Evolutionary conservation across 2,113 vertebrate species (phyloP), one percentile per base, ranked within the genome.

Genomic region (Pandion haliaetus): DNA sequence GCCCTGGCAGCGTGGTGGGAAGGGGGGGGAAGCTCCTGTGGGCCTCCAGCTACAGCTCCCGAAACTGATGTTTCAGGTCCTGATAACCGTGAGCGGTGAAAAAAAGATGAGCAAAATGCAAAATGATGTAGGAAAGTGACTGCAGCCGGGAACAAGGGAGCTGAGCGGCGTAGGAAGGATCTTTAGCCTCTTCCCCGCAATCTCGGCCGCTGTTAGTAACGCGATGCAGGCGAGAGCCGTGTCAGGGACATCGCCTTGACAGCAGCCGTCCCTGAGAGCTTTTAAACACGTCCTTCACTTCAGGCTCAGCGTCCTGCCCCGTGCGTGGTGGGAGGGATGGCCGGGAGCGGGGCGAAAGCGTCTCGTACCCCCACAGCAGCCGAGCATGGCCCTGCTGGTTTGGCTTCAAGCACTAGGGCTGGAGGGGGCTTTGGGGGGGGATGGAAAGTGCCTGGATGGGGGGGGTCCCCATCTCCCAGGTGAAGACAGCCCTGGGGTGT

Each of bases 221-320:
- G 38, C 2, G 34, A 65, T 7, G 85, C 65, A 7, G 63, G 59
- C 0, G 15, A 89, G 93, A 96, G 93, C 72, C 20, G 50, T 44
- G 94, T 19, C 1, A 17, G 93, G 94, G 94, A 96, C 94, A 96
- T 96, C 20, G 65, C 25, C 45, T 49, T 93, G 93, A 96, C 96
- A 90, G 96, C 50, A 0, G 29, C 84, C 12, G 34, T 61, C 92
- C 83, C 93, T 0, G 17, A 18, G 80, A 0, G 21, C 17, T 17
- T 20, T 25, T 5, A 3, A 58, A 72, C 88, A 40, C 24, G 3
- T 50, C 76, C 82, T 26, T 58, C 7, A 7, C 59, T 72, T 19
- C 0, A 3, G 17, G 83, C 59, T 62, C 40, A 1, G 40, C 10
- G 1, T 49, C 29, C 67, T 13, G 11, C 6, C 28, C 50, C 15